These are phyloP conservation scores for Eclectus roratus DNA, from an alignment of 2,113 vertebrate species.

Conservation along the genomic window DNA sequence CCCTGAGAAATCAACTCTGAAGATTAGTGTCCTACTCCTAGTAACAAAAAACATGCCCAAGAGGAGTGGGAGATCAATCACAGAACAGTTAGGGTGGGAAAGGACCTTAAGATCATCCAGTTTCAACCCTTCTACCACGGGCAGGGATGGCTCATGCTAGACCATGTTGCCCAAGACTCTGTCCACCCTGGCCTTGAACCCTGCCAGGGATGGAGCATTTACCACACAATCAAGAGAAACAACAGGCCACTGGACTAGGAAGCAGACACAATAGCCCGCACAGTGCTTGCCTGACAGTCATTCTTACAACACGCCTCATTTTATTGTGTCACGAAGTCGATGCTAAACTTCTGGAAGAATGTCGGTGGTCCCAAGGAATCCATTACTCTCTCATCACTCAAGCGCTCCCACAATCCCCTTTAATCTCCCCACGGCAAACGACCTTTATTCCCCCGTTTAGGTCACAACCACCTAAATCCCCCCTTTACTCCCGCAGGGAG, in stretches of 20 bases:
- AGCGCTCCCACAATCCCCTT: rapidly evolving
- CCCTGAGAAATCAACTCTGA: neutral
- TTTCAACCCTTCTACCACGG: too few relatives aligned
- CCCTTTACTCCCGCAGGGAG: neutral
- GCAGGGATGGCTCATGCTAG: too few relatives aligned
- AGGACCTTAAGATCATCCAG: too few relatives aligned
- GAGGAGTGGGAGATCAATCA: too few relatives aligned
- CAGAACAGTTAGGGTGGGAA: too few relatives aligned
- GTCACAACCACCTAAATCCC: neutral
- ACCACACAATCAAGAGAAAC: rapidly evolving
- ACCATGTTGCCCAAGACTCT: too few relatives aligned
- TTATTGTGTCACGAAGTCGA: rapidly evolving
- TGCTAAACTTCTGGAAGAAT: rapidly evolving
- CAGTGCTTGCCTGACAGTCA: neutral
- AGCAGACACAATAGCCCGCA: rapidly evolving
- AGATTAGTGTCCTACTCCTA: rapidly evolving
- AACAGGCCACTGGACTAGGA: rapidly evolving
- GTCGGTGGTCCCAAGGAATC: rapidly evolving
- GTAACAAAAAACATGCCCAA: rapidly evolving
- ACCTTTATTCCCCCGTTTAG: neutral
- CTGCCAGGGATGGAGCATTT: too few relatives aligned
- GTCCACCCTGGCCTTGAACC: too few relatives aligned
- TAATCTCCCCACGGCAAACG: neutral
- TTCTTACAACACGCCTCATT: rapidly evolving
- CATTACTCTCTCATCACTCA: rapidly evolving